Conservation (phyloP, 2,797 vertebrate species). For the Hozukius guyotensis region DNA sequence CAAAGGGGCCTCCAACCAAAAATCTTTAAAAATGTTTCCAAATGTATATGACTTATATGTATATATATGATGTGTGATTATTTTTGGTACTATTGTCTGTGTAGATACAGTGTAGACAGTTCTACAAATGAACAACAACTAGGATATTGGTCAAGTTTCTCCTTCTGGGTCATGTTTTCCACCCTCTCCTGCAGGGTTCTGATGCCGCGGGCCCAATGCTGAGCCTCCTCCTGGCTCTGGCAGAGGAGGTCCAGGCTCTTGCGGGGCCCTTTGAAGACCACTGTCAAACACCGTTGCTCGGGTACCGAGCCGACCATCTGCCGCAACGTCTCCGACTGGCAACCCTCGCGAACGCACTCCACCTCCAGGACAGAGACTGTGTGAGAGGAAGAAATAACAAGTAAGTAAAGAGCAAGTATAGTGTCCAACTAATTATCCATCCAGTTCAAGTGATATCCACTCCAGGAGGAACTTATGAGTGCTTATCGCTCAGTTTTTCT, state of each 20-base stretch:
- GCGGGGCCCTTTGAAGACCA: slow-evolving; percentile 88
- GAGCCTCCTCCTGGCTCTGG: slow-evolving; percentile 85
- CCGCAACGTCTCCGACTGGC: slow-evolving; percentile 88
- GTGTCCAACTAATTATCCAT: neutral
- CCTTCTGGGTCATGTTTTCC: slow-evolving; percentile 92
- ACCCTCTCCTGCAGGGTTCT: slow-evolving; percentile 87
- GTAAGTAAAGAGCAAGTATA: neutral
- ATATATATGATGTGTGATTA: neutral
- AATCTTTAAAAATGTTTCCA: neutral
- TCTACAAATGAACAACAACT: neutral
- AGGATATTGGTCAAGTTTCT: slow-evolving; percentile 97
- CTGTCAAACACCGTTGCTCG: slow-evolving; percentile 87
- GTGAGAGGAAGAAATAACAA: neutral
- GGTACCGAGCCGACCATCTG: slow-evolving; percentile 77
- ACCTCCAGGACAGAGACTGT: slow-evolving; percentile 81
- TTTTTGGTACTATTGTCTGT: neutral
- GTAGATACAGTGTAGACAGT: neutral
- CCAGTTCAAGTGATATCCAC: neutral
- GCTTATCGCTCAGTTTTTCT: neutral
- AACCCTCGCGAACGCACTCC: slow-evolving; percentile 82
- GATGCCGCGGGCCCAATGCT: slow-evolving; percentile 89
- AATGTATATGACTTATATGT: neutral
- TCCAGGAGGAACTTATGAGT: neutral
- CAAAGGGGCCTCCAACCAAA: too few species aligned
- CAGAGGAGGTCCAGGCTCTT: slow-evolving; percentile 93